Evolutionary conservation across 1,140 invertebrate species (phyloP), one percentile per base, ranked within the genome.

Genomic region (Thereuonema tuberculata): DNA sequence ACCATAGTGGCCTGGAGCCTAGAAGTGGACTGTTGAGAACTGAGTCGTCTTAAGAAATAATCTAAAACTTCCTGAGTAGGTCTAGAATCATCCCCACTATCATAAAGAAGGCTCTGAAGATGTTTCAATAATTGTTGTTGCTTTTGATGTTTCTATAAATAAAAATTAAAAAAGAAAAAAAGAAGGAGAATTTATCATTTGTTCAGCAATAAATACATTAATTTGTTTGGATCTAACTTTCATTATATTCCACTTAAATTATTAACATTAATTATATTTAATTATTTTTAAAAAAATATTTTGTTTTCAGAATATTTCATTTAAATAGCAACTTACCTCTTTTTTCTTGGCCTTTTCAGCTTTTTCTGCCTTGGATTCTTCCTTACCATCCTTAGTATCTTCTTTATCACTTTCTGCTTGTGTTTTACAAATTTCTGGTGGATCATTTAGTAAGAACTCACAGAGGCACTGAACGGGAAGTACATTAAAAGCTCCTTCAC

Each of bases 381-480:
- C 63, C 54, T 37, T 66, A n/a, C 23, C 21, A 27, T 61, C 48
- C 56, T 71, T 67, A 25, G 68, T 67, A 23, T 70, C 68, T n/a
- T 60, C 58, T 21, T 64, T 62, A 2, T 62, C 56, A 12, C 54
- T 47, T 24, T 56, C 24, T 20, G 55, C 21, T 14, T 21, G 14
- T n/a, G 15, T 56, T 53, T 27, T 24, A 23, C 2, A 3, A 20
- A 37, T 60, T n/a, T 68, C 68, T 23, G 70, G 66, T 1, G 70
- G 66, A 59, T 78, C 76, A 65, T 89, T 90, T 1, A 95, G 79
- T 24, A 97, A 76, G 74, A 96, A 97, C 74, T 97, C 93, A 76
- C 93, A 97, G 3, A 98, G 77, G 74, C 93, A 96, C 67, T 96
- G 93, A 24, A 97, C 91, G 0, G 93, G 93, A 9, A 98, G 73